phyloP scores from a whole-genome alignment of 2,113 vertebrate species.

The Neodon shergylaensis region DNA sequence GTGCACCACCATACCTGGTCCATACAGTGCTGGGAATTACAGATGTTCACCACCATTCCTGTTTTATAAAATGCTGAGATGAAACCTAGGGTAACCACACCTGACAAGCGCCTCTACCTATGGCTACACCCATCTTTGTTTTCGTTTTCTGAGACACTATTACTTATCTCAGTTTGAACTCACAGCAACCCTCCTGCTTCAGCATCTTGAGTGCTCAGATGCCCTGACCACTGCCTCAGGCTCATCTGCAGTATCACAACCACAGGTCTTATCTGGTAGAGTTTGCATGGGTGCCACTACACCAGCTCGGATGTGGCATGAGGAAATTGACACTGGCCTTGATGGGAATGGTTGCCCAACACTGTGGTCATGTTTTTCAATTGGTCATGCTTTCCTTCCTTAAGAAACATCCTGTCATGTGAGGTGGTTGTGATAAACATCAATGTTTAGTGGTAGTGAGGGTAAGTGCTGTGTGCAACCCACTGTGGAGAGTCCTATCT shows the following conservation, averaged over 20 bases:
- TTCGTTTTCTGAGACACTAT: not conserved
- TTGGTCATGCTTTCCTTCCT: not conserved
- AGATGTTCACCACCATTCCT: not conserved
- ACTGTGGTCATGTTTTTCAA: not conserved
- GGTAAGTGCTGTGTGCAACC: no score
- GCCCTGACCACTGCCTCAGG: not conserved
- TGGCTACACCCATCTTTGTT: not conserved
- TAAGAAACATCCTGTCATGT: not conserved
- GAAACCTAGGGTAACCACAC: not conserved
- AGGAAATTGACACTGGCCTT: not conserved
- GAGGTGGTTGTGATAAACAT: not conserved
- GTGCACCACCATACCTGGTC: not conserved
- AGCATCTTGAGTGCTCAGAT: not conserved
- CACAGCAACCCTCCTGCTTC: not conserved
- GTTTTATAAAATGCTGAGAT: not conserved
- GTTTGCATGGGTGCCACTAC: not conserved
- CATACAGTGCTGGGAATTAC: not conserved
- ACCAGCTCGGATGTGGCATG: not conserved
- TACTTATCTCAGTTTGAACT: not conserved
- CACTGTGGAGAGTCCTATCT: fast-evolving
- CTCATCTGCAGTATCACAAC: not conserved
- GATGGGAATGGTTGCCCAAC: not conserved
- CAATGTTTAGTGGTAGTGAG: not conserved
- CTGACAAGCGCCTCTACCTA: no score
- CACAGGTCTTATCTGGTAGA: not conserved